phyloP scores from a whole-genome alignment of 2,797 vertebrate species.

The Lepidocolaptes lacrymiger region DNA sequence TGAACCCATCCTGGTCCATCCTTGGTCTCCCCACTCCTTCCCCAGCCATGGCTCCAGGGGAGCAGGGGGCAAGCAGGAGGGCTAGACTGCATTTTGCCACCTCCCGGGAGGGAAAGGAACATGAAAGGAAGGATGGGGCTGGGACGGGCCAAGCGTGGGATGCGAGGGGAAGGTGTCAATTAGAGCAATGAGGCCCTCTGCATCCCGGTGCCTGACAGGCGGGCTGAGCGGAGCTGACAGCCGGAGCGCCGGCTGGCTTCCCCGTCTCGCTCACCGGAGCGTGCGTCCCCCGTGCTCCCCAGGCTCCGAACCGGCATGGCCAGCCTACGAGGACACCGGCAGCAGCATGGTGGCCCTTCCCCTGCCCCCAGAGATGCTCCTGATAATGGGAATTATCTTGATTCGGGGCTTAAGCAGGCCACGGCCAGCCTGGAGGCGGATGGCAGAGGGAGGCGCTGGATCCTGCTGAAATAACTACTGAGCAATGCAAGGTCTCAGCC shows the following conservation, averaged over 20 bases:
- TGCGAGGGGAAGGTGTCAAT: constrained; percentile 87
- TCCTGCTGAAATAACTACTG: not conserved
- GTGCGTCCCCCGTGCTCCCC: constrained; percentile 67
- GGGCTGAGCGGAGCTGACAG: constrained; percentile 90
- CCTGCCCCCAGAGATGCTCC: constrained; percentile 84
- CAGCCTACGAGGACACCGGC: constrained; percentile 50
- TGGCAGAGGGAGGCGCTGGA: not conserved
- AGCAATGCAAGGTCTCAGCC: not conserved
- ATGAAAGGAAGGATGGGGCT: constrained; percentile 45
- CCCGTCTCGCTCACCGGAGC: constrained; percentile 52
- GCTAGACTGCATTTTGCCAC: not conserved
- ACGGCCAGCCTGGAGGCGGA: constrained; percentile 71
- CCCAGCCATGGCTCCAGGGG: not conserved
- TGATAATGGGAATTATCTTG: constrained; percentile 84
- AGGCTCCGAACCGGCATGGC: constrained; percentile 63
- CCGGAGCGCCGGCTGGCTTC: constrained; percentile 81
- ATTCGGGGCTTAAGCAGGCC: constrained; percentile 78
- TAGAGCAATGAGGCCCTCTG: constrained; percentile 85
- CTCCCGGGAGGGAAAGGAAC: not conserved
- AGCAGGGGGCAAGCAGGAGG: fast-evolving
- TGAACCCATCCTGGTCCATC: not conserved
- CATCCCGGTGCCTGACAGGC: constrained; percentile 82
- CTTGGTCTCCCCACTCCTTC: not conserved
- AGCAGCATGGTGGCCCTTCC: constrained; percentile 41
- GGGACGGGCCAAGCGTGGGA: constrained; percentile 43